phyloP scores from a whole-genome alignment of 2,888 invertebrate species.

The Nycteola revayana region DNA sequence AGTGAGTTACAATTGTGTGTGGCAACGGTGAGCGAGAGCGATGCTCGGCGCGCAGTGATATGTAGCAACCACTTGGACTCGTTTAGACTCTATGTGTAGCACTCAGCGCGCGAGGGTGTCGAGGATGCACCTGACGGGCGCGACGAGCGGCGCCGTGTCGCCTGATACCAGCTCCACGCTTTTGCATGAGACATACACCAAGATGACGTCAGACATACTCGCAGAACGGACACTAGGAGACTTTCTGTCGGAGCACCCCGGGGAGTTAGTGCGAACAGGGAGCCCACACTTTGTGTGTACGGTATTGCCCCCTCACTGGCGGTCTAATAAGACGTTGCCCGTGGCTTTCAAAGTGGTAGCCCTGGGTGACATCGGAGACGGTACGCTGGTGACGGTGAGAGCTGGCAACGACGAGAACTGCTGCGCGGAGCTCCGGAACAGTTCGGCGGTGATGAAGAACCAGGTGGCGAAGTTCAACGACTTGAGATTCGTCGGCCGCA shows the following conservation, averaged over 20 bases:
- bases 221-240: slow-evolving; percentile 94
- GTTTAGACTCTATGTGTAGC: slow-evolving; percentile 72
- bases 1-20: slow-evolving; percentile 43
- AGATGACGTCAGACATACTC: slow-evolving; percentile 94
- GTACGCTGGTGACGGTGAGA: slow-evolving; percentile 96
- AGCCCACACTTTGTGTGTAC: slow-evolving; percentile 98
- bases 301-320: slow-evolving; percentile 97
- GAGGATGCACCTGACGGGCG: slow-evolving; percentile 80
- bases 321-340: slow-evolving; percentile 98
- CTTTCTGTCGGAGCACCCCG: slow-evolving; percentile 94
- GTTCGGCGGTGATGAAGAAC: slow-evolving; percentile 98
- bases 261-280: slow-evolving; percentile 94
- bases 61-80: slow-evolving; percentile 51
- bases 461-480: slow-evolving; percentile 99
- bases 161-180: slow-evolving; percentile 87
- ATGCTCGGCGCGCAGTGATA: slow-evolving; percentile 56
- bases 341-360: slow-evolving; percentile 98
- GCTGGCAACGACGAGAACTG: slow-evolving; percentile 99
- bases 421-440: slow-evolving; percentile 97
- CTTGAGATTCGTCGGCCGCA: slow-evolving; percentile 98
- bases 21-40: slow-evolving; percentile 46
- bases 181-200: slow-evolving; percentile 91
- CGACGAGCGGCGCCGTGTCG: slow-evolving; percentile 82
- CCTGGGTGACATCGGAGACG: slow-evolving; percentile 96
- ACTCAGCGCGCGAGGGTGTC: slow-evolving; percentile 75